A percentile compares a stretch with the other conserved stretches of the same genome.
These are phyloP conservation scores for Malacosoma neustria DNA, from an alignment of 2,888 invertebrate species.

Conservation along the genomic window DNA sequence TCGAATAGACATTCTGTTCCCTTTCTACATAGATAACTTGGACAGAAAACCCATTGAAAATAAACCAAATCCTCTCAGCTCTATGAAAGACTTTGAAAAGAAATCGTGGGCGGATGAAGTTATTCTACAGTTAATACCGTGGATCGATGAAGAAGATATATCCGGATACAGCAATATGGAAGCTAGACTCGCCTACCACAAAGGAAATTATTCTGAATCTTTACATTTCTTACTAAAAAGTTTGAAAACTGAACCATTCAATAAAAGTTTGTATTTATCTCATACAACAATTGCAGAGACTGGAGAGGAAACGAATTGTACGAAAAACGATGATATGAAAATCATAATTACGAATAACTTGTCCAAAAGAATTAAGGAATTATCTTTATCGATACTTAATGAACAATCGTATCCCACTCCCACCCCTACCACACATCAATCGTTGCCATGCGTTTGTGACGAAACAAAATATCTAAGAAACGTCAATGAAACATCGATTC, in stretches of 20 bases:
- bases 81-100: slow-evolving; percentile 46
- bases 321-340: slow-evolving; percentile 37
- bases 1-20: slow-evolving; percentile 55
- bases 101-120: slow-evolving; percentile 57
- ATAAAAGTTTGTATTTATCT: slow-evolving; percentile 33
- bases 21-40: slow-evolving; percentile 42
- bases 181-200: slow-evolving; percentile 56
- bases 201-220: slow-evolving; percentile 43
- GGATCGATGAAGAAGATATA: slow-evolving; percentile 44
- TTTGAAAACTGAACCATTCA: slow-evolving; percentile 26
- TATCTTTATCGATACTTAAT: slow-evolving; percentile 52
- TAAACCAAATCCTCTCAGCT: slow-evolving; percentile 36
- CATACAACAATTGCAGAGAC: slow-evolving; percentile 28
- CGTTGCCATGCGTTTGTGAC: slow-evolving; percentile 52
- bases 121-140: slow-evolving; percentile 44
- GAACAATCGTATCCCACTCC: slow-evolving; percentile 44
- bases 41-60: slow-evolving; percentile 43
- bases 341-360: slow-evolving; percentile 44
- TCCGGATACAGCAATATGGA: slow-evolving; percentile 47
- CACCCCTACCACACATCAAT: slow-evolving; percentile 30
- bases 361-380: slow-evolving; percentile 55
- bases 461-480: slow-evolving; percentile 38
- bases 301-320: slow-evolving; percentile 8
- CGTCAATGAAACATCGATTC: slow-evolving; percentile 1
- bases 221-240: slow-evolving; percentile 40